A percentile compares a stretch with the other conserved stretches of the same genome.
These are phyloP conservation scores for Acropora yongei DNA, from an alignment of 64 coral and sea anemone genomes.

Conservation along the genomic window DNA sequence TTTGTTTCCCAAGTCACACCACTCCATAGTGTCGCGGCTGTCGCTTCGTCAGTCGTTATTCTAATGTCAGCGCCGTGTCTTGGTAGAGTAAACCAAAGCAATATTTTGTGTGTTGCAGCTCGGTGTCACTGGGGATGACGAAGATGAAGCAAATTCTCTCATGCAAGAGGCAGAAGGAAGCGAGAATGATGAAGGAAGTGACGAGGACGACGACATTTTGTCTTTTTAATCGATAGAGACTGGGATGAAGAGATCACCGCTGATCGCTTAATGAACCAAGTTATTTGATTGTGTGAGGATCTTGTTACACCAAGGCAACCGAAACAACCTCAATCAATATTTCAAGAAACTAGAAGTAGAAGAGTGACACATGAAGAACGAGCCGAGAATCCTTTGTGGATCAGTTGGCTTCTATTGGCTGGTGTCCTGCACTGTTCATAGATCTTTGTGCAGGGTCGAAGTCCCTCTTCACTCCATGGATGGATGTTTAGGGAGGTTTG, in stretches of 20 bases:
- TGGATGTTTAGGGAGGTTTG: too few relatives aligned
- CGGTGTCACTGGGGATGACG: constrained; percentile 3
- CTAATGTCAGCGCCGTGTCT: too few relatives aligned
- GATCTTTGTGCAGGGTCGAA: too few relatives aligned
- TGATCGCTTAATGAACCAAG: background rate
- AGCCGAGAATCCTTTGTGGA: too few relatives aligned
- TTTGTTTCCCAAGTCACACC: too few relatives aligned
- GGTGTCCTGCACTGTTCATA: too few relatives aligned
- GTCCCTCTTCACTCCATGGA: too few relatives aligned
- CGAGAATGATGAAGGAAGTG: background rate
- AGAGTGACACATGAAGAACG: background rate
- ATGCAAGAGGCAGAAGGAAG: constrained; percentile 33
- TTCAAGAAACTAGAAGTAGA: background rate
- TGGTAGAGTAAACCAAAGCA: background rate
- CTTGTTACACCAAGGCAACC: background rate
- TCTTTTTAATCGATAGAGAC: constrained; percentile 8
- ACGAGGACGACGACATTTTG: constrained; percentile 36
- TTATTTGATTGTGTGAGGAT: background rate
- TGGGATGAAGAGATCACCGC: background rate
- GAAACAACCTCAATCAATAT: background rate
- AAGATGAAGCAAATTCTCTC: constrained; percentile 30
- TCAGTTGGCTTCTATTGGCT: too few relatives aligned
- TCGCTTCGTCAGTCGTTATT: too few relatives aligned
- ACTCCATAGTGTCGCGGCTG: too few relatives aligned
- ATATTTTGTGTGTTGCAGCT: background rate